phyloP scores from a whole-genome alignment of 2,888 invertebrate genomes.

The Leptinotarsa peninsularis region DNA sequence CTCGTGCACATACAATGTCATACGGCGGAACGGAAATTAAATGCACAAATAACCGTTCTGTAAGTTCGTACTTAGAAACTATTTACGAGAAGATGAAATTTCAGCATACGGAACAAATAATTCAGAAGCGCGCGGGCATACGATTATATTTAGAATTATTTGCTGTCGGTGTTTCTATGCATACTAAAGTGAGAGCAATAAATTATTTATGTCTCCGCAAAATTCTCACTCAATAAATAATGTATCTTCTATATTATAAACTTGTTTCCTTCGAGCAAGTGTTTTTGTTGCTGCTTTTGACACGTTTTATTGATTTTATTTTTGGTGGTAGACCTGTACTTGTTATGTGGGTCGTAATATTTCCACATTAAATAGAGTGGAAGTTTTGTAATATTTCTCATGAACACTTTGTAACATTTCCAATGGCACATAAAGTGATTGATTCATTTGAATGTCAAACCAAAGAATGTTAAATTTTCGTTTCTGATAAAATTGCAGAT shows the following conservation, averaged over 20 bases:
- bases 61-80: slow-evolving; percentile 53
- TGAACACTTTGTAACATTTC: neutral
- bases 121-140: slow-evolving; percentile 49
- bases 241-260: slow-evolving; percentile 22
- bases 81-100: slow-evolving; percentile 54
- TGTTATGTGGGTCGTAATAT: neutral
- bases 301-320: slow-evolving; percentile 17
- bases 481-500: too few relatives aligned
- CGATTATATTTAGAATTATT: slow-evolving; percentile 54
- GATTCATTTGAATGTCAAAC: slow-evolving; percentile 12
- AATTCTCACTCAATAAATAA: slow-evolving; percentile 26
- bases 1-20: slow-evolving; percentile 51
- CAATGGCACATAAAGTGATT: neutral
- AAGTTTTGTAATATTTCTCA: neutral
- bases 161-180: slow-evolving; percentile 49
- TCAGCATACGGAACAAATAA: slow-evolving; percentile 56
- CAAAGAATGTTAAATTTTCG: neutral
- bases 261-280: slow-evolving; percentile 15
- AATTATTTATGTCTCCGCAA: slow-evolving; percentile 40
- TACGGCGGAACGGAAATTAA: slow-evolving; percentile 57
- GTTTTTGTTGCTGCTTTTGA: slow-evolving; percentile 21
- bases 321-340: neutral
- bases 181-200: slow-evolving; percentile 51
- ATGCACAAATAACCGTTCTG: slow-evolving; percentile 55
- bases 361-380: neutral